Evolutionary conservation across 2,797 vertebrate species (phyloP), one percentile per base, ranked within the genome.

Genomic region (Alca torda): DNA sequence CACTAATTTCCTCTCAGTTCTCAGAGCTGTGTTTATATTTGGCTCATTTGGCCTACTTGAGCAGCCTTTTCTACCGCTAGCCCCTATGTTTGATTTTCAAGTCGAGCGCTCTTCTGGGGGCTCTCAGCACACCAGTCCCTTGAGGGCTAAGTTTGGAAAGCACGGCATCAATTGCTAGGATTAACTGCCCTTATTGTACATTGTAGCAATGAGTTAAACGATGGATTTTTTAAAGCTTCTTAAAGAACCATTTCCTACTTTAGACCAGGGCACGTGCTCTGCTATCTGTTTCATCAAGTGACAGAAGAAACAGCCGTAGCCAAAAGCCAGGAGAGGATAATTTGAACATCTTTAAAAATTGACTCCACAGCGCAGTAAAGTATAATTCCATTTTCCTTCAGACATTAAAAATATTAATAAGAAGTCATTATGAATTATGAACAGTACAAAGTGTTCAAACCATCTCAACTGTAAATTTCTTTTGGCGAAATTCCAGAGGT

Each of bases 401-500:
- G 91, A 65, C 72, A 84, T 93, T 76, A 95, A 76, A 95, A 90
- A 85, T 89, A 84, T 77, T 87, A 84, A 73, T 54, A 89, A 90
- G 50, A 69, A 87, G 23, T 59, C 64, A 43, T 54, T 77, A 76
- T 82, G 85, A 84, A 94, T 95, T 88, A 89, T 48, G 50, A 95
- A 33, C 41, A 70, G 76, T 51, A 61, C 45, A 51, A 89, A 90
- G 37, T 37, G 53, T 79, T 89, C 86, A 92, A 84, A 75, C 33
- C 25, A 57, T 51, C 63, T 76, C 45, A 87, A 53, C 35, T 64
- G 64, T 74, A 69, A 61, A 88, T 94, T 86, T 87, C 73, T 91
- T 82, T 13, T 93, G 80, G 89, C 3, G 1, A 56, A 87, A 76
- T 79, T 95, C 90, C 84, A 90, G 69, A 61, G 63, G n/a, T 87